Percentiles rank a stretch among this genome's conserved stretches.
phyloP scores from a whole-genome alignment of 2,113 vertebrate species.

The Melozone crissalis region DNA sequence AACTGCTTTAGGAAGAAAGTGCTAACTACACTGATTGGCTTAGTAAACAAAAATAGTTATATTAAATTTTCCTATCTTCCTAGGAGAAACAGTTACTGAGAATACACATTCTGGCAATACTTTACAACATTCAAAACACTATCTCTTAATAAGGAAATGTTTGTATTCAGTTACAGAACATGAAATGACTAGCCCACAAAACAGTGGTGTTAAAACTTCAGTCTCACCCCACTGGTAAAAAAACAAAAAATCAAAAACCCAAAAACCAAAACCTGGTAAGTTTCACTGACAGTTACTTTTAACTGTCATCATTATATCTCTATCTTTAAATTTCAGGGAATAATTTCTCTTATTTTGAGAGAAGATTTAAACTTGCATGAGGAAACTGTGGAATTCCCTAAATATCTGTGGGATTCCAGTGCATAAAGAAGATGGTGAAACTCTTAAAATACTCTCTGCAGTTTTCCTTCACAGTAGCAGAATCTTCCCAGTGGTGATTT shows the following conservation, averaged over 20 bases:
- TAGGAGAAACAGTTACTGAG: not conserved
- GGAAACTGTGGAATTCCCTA: not conserved
- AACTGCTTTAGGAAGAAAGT: not conserved
- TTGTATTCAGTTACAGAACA: not conserved
- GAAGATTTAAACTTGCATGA: not conserved
- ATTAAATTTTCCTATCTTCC: not conserved
- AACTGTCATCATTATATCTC: not conserved
- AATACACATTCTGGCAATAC: not conserved
- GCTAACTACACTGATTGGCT: rapidly evolving
- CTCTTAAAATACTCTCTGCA: not conserved
- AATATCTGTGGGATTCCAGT: not conserved
- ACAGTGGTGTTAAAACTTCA: not conserved
- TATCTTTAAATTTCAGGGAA: not conserved
- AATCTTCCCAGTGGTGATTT: not conserved
- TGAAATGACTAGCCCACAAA: not conserved
- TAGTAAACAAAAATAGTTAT: not conserved
- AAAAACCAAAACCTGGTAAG: not conserved
- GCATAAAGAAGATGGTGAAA: not conserved
- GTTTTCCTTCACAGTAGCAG: not conserved
- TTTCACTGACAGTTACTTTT: not conserved
- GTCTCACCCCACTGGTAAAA: not conserved
- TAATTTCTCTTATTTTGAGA: not conserved
- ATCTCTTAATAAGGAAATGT: not conserved
- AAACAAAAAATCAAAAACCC: too few species aligned
- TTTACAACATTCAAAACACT: not conserved